phyloP scores from a whole-genome alignment of 2,797 vertebrate species.

The Sciurus carolinensis region DNA sequence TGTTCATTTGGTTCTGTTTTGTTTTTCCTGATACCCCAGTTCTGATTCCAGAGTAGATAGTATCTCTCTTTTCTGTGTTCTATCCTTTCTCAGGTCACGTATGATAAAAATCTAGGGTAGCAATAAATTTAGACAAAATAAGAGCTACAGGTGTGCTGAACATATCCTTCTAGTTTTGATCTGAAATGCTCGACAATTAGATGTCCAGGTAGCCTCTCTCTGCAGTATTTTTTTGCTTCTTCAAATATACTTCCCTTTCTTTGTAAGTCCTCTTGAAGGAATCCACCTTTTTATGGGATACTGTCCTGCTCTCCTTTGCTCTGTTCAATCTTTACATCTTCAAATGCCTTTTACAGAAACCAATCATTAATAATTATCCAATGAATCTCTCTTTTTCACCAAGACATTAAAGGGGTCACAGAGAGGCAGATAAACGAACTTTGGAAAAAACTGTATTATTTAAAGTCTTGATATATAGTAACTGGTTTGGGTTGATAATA shows the following conservation, averaged over 20 bases:
- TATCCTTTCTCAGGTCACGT: neutral
- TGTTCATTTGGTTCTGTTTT: neutral
- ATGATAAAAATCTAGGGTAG: neutral
- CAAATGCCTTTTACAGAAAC: neutral
- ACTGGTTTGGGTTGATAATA: neutral
- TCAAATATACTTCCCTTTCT: neutral
- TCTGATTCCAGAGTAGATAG: neutral
- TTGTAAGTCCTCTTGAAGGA: neutral
- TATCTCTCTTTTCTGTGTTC: neutral
- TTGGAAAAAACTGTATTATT: neutral
- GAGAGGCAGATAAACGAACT: neutral
- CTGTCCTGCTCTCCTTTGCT: rapidly evolving
- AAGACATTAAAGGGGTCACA: neutral
- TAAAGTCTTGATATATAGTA: neutral
- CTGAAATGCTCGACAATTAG: neutral
- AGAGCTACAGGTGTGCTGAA: neutral
- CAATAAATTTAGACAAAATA: neutral
- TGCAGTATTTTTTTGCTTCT: neutral
- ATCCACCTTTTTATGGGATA: neutral
- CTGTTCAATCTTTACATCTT: neutral
- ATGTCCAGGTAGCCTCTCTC: neutral
- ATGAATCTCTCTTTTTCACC: neutral
- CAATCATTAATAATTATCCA: neutral
- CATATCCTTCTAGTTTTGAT: neutral
- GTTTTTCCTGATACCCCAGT: neutral